Base-by-base conservation (phyloP, 2,113 vertebrate genomes). In the Perca schrenkii region DNA sequence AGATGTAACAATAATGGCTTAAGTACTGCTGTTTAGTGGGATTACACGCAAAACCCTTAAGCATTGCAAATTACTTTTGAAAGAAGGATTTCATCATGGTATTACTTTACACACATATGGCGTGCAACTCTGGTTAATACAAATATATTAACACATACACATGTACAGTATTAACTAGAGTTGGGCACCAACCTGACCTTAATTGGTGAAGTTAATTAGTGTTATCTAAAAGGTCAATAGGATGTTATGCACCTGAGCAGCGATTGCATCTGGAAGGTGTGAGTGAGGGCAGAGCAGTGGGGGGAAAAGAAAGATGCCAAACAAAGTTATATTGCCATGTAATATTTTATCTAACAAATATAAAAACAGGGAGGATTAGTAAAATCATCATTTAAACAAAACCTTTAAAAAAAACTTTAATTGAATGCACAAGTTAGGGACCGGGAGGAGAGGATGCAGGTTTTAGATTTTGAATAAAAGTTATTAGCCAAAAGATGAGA, bases 11-110 rank as follows among this genome's bases (percentile, higher is more conserved):
- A 80, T 77, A 87, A 84, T 43, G 62, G 67, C 54, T 85, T 76
- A 80, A 81, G 86, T 74, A 68, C 74, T 62, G 74, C 57, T 82
- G 61, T 89, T 78, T 80, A 89, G 82, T 84, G 74, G 78, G 86
- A 90, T 91, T 89, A 86, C 79, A 86, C 4, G 16, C 40, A 64
- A 77, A 87, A 83, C 68, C 88, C 49, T 79, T 50, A 67, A 84
- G 85, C 81, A 83, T 84, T 62, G 75, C 78, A 86, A 79, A 85
- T 82, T 79, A 66, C 68, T 67, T 31, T 36, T 83, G 65, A 85
- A 85, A 83, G 77, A 84, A 46, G 62, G 28, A 43, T 71, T 82
- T 61, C 53, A 79, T 84, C 76, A 82, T 79, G 46, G 70, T 72
- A 84, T 89, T 82, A 83, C 52, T 86, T 78, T 56, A 65, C 61